Base-by-base conservation (phyloP, 2,797 vertebrate genomes). In the Aeoliscus strigatus region DNA sequence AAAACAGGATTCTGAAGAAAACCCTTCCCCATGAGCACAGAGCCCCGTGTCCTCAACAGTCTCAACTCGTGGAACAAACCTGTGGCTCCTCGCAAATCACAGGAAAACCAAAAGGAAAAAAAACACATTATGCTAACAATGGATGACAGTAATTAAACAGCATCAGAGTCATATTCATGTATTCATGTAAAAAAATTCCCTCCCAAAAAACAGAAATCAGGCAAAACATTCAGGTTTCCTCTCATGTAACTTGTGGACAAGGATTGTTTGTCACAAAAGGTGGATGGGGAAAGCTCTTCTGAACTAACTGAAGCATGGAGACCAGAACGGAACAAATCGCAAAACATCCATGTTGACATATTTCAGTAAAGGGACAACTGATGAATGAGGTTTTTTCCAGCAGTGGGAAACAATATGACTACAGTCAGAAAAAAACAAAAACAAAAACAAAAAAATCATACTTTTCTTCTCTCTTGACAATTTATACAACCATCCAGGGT, bases 351-450 rank as follows among this genome's bases (percentile, higher is more conserved):
- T 45, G 26, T 26, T 8, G 12, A 27, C 43, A 36, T 58, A 45
- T 58, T 60, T 58, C 31, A 42, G 64, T 81, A 78, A 78, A 76
- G 76, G 70, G 74, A 73, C 32, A 55, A 42, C 21, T 79, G 78
- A n/a, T n/a, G n/a, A n/a, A n/a, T 70, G 42, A 75, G 52, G 57
- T 28, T 33, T 46, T 21, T 43, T 40, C 51, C 15, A 9, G 6
- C 17, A 12, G 42, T 10, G 12, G 25, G 13, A 30, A 31, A 47
- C 27, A 39, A 40, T 1, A 21, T 16, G 39, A 45, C 14, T 26
- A 37, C 52, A 1, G 9, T 47, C n/a, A n/a, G n/a, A n/a, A n/a
- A n/a, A n/a, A n/a, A n/a, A n/a, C n/a, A n/a, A n/a, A n/a, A n/a
- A n/a, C n/a, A n/a, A n/a, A n/a, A 54, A 6, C 1, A 6, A 13